A percentile compares a stretch with the other conserved stretches of the same genome.
These are phyloP conservation scores for Sinohyriopsis cumingii DNA, from an alignment of 2,888 invertebrate genomes.

Conservation along the genomic window DNA sequence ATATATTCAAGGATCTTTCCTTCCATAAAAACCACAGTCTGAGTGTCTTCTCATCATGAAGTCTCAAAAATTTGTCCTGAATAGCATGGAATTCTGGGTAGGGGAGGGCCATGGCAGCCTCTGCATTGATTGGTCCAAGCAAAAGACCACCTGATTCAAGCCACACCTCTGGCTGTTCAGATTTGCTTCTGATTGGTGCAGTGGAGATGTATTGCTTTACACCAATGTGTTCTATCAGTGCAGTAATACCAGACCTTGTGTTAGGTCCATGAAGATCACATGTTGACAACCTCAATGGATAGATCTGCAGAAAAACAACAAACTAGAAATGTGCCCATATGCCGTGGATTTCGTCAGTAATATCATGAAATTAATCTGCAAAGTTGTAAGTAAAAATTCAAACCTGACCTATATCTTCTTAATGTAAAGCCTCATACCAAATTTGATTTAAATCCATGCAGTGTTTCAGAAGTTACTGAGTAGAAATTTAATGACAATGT, in stretches of 20 bases:
- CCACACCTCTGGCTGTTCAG: constrained; percentile 76
- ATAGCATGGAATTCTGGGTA: constrained; percentile 61
- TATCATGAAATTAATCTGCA: background rate
- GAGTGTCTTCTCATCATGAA: constrained; percentile 85
- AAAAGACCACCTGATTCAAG: constrained; percentile 92
- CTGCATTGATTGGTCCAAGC: constrained; percentile 91
- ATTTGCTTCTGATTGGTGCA: constrained; percentile 50
- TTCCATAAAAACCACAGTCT: constrained; percentile 97
- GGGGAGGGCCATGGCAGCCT: constrained; percentile 83
- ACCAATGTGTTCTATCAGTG: constrained; percentile 84
- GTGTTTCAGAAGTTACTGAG: too few species aligned
- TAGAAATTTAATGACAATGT: too few species aligned
- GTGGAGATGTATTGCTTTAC: constrained; percentile 81
- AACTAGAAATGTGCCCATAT: background rate
- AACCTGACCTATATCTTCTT: background rate
- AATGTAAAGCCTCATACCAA: background rate
- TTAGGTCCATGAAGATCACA: constrained; percentile 96
- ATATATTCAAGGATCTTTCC: constrained; percentile 72
- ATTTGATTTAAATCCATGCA: too few species aligned
- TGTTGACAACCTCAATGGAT: constrained; percentile 88
- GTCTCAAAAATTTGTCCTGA: constrained; percentile 72
- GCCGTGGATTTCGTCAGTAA: background rate
- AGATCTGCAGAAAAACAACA: constrained; percentile 75
- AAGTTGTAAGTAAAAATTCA: background rate
- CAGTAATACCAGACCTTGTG: constrained; percentile 91